These are phyloP conservation scores for Hyalella azteca DNA, from an alignment of 2,888 invertebrate genomes.

Conservation along the genomic window DNA sequence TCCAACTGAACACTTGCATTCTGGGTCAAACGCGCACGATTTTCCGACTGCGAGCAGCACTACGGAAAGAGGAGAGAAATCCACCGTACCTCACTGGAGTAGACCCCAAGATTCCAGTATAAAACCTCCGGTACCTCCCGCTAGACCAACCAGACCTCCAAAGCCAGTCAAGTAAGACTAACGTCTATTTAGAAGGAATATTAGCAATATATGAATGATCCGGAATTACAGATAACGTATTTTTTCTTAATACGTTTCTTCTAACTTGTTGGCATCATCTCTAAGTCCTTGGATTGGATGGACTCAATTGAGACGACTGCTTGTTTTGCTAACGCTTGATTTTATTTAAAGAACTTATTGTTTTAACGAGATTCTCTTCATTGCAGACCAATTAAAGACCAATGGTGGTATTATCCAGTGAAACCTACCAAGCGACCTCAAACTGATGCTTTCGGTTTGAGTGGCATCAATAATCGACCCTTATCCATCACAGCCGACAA, in stretches of 20 bases:
- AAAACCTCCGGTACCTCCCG: conserved; percentile 59
- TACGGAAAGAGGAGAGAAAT: conserved; percentile 4
- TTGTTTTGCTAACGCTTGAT: too few species aligned
- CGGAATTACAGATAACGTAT: too few species aligned
- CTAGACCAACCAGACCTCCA: conserved; percentile 54
- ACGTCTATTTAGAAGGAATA: too few species aligned
- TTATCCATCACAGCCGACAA: not conserved
- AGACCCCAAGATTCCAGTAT: conserved; percentile 65
- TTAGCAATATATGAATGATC: too few species aligned
- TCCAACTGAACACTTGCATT: conserved; percentile 11
- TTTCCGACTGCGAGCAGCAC: not conserved
- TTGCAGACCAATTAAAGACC: conserved; percentile 14
- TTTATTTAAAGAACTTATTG: too few species aligned
- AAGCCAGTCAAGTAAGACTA: conserved; percentile 53
- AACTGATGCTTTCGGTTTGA: not conserved
- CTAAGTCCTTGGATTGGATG: not conserved
- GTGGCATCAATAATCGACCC: conserved; percentile 24
- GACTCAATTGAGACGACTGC: not conserved
- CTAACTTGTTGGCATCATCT: too few species aligned
- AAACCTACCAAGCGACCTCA: conserved; percentile 6
- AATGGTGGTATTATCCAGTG: conserved; percentile 33
- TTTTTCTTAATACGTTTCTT: too few species aligned
- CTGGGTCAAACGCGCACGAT: conserved; percentile 33
- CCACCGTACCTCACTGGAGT: conserved; percentile 67
- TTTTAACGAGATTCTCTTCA: not conserved